Percentiles rank a stretch among this genome's conserved stretches.
Conservation (phyloP, 1,140 invertebrate species). For the Hestina assimilis region DNA sequence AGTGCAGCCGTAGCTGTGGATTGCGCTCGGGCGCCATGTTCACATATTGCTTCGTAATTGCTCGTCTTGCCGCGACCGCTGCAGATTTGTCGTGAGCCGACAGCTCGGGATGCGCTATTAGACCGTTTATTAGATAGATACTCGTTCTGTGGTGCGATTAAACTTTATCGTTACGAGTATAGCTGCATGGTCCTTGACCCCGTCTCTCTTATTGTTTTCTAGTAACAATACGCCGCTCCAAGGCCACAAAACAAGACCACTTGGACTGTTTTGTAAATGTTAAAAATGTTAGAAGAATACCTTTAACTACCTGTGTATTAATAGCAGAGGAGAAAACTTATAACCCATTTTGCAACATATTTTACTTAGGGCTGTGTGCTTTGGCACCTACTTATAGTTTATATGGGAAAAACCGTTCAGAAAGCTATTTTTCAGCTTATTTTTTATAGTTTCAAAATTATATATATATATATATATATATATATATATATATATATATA, state of each 20-base stretch:
- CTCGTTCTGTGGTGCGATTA: slow-evolving; percentile 1
- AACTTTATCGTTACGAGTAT: neutral
- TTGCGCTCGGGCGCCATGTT: slow-evolving; percentile 1
- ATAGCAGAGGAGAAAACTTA: too few relatives aligned
- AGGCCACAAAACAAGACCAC: slow-evolving; percentile 11
- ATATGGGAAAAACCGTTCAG: too few relatives aligned
- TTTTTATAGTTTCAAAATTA: too few relatives aligned
- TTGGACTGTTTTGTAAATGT: neutral
- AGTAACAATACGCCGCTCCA: slow-evolving; percentile 4
- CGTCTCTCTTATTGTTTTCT: slow-evolving; percentile 9
- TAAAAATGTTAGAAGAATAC: neutral
- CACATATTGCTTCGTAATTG: slow-evolving; percentile 16
- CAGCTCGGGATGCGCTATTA: neutral
- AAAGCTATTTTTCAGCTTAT: too few relatives aligned
- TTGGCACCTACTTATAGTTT: too few relatives aligned
- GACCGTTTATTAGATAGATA: neutral
- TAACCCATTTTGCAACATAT: too few relatives aligned
- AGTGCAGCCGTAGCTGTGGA: neutral
- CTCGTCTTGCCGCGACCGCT: slow-evolving; percentile 3
- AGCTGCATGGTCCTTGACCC: slow-evolving; percentile 6
- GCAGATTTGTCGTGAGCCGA: neutral
- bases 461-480: too few relatives aligned
- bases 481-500: too few relatives aligned
- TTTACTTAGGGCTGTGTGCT: too few relatives aligned
- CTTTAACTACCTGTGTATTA: neutral